Evolutionary conservation across 2,888 invertebrate species (phyloP).

Genomic region (Megaustenia siamemsis): DNA sequence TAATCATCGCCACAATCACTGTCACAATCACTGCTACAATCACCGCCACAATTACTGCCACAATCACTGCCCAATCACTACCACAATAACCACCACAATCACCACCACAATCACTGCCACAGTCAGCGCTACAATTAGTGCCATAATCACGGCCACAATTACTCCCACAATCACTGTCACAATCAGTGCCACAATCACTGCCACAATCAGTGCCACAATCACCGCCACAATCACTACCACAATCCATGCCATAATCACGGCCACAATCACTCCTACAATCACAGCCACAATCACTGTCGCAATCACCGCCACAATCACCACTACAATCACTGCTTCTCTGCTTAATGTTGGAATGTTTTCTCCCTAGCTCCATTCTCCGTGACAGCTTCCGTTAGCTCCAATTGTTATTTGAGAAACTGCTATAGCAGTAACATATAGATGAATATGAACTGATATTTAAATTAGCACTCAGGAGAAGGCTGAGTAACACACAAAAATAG

Average conservation of each 20-base stretch:
- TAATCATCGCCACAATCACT: background rate
- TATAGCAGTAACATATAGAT: too few species aligned
- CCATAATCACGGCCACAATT: background rate
- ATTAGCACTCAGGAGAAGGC: too few species aligned
- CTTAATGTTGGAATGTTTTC: too few species aligned
- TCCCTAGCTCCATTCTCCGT: too few species aligned
- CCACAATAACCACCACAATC: background rate
- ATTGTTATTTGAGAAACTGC: too few species aligned
- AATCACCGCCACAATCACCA: background rate
- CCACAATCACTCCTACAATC: background rate
- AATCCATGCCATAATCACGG: background rate
- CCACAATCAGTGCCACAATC: background rate
- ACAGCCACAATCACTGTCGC: background rate
- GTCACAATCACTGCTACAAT: background rate
- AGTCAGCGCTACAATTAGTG: too few species aligned
- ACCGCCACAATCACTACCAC: background rate
- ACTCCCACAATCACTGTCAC: background rate
- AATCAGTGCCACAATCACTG: background rate
- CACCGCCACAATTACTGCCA: background rate
- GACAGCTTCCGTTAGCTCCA: too few species aligned
- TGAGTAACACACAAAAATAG: too few species aligned
- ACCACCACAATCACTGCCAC: background rate
- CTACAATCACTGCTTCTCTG: background rate
- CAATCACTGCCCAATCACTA: background rate
- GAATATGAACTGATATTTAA: too few species aligned